Evolutionary conservation across 2,888 invertebrate genomes (phyloP), one percentile per base, ranked within the genome.

Genomic region (Bugula neritina): DNA sequence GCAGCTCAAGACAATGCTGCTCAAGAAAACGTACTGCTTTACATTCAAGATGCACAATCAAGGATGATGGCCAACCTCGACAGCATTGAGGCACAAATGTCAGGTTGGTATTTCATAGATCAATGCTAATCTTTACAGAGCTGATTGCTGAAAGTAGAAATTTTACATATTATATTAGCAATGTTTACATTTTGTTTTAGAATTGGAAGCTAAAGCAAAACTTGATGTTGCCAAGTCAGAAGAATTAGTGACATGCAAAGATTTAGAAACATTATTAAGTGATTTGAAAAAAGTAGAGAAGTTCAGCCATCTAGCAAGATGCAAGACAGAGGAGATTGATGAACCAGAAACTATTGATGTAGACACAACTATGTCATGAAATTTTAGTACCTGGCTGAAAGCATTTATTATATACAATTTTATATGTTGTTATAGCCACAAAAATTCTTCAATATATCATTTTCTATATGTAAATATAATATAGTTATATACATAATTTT

Each of bases 271-370:
- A 13, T 27, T 57, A 23, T 5, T 57, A 23, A 21, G n/a, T 57
- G 57, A 57, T n/a, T 23, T 57, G 57, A 57, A 21, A 5, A 57
- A 57, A n/a, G 57, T 57, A 23, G 57, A 57, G 10, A 43, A 43
- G 43, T 43, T 43, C 43, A 43, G 43, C 17, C 17, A 43, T 17
- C 43, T 43, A 17, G 43, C 17, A 10, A 17, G 43, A 5, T 5
- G 17, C 10, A 43, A 43, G 43, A 43, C 17, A 43, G 17, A 10
- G 43, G 43, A 43, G 5, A 43, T 43, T 43, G 43, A 43, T 43
- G 43, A 10, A 10, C 5, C 43, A 43, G 43, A 43, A 17, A 43
- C 43, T 43, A n/a, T n/a, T n/a, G n/a, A n/a, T n/a, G n/a, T 43
- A 43, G 43, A 10, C 43, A 43, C 17, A 10, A n/a, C n/a, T n/a